Percentiles rank a stretch among this genome's conserved stretches.
Conservation (phyloP, 2,113 vertebrate species). For the Oophaga pumilio region DNA sequence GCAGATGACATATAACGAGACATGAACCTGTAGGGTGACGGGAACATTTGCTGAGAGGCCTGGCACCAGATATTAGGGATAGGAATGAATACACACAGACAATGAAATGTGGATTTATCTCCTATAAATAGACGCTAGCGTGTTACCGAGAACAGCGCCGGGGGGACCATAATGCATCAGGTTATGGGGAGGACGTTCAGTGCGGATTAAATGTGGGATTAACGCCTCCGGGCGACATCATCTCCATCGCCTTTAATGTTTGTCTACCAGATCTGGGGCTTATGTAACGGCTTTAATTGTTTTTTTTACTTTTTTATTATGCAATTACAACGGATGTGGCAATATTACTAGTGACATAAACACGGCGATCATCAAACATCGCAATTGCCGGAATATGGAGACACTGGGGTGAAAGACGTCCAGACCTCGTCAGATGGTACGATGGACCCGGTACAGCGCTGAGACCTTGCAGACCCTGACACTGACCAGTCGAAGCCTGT, state of each 20-base stretch:
- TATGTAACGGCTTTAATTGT: background rate
- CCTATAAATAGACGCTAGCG: background rate
- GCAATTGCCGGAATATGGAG: background rate
- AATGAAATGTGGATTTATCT: background rate
- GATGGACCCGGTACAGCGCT: too few relatives aligned
- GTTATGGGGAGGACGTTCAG: background rate
- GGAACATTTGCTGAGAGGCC: slow-evolving; percentile 26
- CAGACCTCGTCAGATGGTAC: too few relatives aligned
- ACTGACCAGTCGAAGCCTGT: too few relatives aligned
- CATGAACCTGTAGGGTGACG: background rate
- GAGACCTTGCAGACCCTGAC: too few relatives aligned
- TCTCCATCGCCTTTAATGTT: background rate
- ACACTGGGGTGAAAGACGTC: too few relatives aligned
- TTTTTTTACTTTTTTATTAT: background rate
- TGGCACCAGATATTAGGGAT: background rate
- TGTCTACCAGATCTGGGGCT: background rate
- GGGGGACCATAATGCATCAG: background rate
- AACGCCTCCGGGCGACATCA: background rate
- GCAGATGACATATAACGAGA: background rate
- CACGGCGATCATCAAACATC: background rate
- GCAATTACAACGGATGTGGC: background rate
- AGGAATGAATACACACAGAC: background rate
- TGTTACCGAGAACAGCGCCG: background rate
- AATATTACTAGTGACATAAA: background rate
- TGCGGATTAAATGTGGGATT: background rate